Conservation (phyloP, 2,888 invertebrate species). For the Cepaea hortensis region DNA sequence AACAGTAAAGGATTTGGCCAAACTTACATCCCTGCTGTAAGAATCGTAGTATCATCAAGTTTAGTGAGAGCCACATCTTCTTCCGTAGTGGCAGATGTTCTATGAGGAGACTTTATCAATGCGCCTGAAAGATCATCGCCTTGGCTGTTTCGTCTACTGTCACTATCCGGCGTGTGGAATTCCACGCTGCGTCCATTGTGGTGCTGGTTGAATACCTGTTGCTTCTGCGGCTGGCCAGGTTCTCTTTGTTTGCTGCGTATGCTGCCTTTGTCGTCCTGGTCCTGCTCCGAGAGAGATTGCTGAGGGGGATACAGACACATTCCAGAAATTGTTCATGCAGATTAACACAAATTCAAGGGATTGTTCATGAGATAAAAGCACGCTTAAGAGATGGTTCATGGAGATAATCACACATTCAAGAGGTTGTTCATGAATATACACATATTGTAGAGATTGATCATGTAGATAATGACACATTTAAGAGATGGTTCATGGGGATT, state of each 20-base stretch:
- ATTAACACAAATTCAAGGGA: too few species aligned
- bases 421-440: too few species aligned
- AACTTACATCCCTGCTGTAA: conserved; percentile 37
- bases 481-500: too few species aligned
- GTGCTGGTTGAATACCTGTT: background rate
- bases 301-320: background rate
- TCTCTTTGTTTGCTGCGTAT: conserved; percentile 45
- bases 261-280: conserved; percentile 43
- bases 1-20: background rate
- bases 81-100: conserved; percentile 28
- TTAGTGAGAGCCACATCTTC: conserved; percentile 50
- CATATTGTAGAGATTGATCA: too few species aligned
- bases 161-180: conserved; percentile 43
- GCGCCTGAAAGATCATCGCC: conserved; percentile 9
- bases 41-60: conserved; percentile 37
- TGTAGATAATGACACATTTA: too few species aligned
- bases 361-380: too few species aligned
- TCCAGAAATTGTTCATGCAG: too few species aligned
- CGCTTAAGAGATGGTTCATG: too few species aligned
- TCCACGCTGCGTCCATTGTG: conserved; percentile 41
- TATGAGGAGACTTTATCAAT: background rate
- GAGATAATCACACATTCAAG: too few species aligned
- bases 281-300: background rate
- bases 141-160: conserved; percentile 33
- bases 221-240: background rate